Evolutionary conservation across 2,113 vertebrate genomes (phyloP).

Genomic region (Tachysurus vachellii): DNA sequence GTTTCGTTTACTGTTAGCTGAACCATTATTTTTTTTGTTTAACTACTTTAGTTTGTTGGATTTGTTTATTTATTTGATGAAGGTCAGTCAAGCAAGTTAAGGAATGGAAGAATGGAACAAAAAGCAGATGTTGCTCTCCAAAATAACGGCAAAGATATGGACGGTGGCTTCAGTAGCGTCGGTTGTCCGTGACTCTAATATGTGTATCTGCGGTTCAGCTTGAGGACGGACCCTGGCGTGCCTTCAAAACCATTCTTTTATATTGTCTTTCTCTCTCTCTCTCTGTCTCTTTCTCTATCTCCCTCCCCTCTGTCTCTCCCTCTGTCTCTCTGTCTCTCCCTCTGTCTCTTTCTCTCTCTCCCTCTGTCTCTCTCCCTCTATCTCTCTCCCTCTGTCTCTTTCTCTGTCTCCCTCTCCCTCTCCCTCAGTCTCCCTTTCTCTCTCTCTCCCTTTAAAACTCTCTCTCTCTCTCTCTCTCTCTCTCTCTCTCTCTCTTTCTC

Average conservation of each 20-base stretch:
- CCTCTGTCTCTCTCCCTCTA: too few relatives aligned
- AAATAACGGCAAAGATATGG: background rate
- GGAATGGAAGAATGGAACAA: too few relatives aligned
- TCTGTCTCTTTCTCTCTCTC: background rate
- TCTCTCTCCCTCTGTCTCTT: too few relatives aligned
- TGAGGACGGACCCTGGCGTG: conserved; percentile 73
- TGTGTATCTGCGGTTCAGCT: conserved; percentile 57
- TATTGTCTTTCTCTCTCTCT: background rate
- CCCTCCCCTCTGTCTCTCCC: too few relatives aligned
- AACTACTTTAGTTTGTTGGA: background rate
- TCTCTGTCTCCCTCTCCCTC: too few relatives aligned
- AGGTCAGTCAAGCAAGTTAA: background rate
- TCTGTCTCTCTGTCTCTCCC: conserved; percentile 48
- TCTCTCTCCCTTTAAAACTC: too few relatives aligned
- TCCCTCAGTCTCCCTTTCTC: too few relatives aligned
- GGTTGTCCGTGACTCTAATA: background rate
- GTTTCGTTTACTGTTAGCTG: background rate
- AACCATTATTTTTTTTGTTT: background rate
- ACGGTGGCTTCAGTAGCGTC: conserved; percentile 21
- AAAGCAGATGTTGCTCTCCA: background rate
- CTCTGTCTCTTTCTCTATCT: too few relatives aligned
- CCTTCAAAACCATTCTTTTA: conserved; percentile 48
- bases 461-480: too few relatives aligned
- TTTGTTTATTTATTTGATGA: background rate
- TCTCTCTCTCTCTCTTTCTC: conserved; percentile 53